These are phyloP conservation scores for Notiomystis cincta DNA, from an alignment of 2,113 vertebrate species.

Conservation along the genomic window DNA sequence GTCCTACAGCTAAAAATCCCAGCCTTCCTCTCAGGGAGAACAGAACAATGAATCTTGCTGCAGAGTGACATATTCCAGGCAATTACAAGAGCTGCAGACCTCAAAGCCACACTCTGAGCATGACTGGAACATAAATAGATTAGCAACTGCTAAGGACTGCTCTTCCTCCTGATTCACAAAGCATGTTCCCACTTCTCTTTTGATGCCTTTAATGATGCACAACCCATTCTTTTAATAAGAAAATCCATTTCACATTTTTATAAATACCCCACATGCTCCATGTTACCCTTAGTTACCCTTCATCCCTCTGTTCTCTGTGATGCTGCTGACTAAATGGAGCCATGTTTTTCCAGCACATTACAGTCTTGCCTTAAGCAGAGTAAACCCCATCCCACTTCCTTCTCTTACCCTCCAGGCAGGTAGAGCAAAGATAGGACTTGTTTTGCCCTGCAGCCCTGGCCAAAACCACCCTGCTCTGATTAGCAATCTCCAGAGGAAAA, in stretches of 20 bases:
- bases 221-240: background rate
- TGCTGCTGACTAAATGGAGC: background rate
- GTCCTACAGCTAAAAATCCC: conserved; percentile 1
- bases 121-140: conserved; percentile 39
- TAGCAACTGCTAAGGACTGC: background rate
- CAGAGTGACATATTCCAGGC: conserved; percentile 18
- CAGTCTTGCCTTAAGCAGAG: background rate
- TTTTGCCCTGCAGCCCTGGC: background rate
- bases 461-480: background rate
- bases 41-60: conserved; percentile 24
- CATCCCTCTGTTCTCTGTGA: background rate
- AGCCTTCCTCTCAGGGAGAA: background rate
- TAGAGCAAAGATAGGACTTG: background rate
- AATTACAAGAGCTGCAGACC: conserved; percentile 40
- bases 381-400: background rate
- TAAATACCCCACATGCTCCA: background rate
- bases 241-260: conserved; percentile 15
- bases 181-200: background rate
- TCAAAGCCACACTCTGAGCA: conserved; percentile 18
- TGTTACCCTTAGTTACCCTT: background rate
- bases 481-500: background rate
- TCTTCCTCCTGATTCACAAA: conserved; percentile 24
- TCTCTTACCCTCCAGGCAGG: background rate
- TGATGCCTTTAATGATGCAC: background rate
- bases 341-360: background rate